Conservation (phyloP, 2,113 vertebrate genomes). For the Erinaceus europaeus region DNA sequence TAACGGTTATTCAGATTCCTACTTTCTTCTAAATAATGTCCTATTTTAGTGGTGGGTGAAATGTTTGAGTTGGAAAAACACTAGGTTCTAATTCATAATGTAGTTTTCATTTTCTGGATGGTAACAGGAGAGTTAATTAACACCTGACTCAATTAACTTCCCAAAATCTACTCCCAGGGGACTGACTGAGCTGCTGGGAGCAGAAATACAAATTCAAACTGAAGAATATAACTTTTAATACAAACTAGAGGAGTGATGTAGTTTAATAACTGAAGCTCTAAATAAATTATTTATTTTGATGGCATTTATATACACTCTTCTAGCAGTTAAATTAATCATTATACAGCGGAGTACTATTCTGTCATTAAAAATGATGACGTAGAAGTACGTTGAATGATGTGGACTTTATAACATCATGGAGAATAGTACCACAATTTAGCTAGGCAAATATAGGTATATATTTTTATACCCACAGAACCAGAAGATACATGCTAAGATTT, state of each 20-base stretch:
- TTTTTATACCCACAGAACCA: background rate
- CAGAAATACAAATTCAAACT: background rate
- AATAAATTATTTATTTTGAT: background rate
- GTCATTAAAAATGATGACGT: background rate
- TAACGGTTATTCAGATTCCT: background rate
- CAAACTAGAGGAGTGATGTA: background rate
- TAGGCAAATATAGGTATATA: background rate
- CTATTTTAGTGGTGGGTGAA: too few relatives aligned
- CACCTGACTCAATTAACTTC: slow-evolving; percentile 10
- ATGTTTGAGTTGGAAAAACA: background rate
- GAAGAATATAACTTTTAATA: background rate
- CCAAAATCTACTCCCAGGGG: background rate
- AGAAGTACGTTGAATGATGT: background rate
- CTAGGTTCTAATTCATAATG: background rate
- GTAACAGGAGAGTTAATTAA: background rate
- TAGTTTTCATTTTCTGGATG: slow-evolving; percentile 17
- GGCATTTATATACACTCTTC: background rate
- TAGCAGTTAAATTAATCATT: background rate
- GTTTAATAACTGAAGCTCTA: background rate
- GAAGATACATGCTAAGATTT: background rate
- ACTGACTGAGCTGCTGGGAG: background rate
- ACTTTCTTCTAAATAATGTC: background rate
- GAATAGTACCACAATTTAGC: background rate
- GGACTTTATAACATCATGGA: background rate
- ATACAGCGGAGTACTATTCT: too few relatives aligned